phyloP scores from a whole-genome alignment of 2,888 invertebrate species.

The Drosophila kambysellisi region DNA sequence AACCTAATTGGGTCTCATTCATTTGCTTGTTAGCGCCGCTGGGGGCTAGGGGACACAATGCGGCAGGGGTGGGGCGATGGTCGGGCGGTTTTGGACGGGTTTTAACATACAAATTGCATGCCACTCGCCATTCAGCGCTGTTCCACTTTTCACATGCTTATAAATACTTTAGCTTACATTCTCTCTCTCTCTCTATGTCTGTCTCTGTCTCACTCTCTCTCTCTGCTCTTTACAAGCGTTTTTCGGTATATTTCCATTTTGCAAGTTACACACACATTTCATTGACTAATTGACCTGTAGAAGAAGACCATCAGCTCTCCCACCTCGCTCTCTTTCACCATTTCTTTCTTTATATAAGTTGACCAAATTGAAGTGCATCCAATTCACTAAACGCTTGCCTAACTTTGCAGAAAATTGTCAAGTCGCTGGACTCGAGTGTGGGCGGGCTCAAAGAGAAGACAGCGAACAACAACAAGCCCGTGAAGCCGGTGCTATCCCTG shows the following conservation, averaged over 20 bases:
- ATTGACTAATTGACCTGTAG: slow-evolving; percentile 48
- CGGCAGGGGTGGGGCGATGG: slow-evolving; percentile 2
- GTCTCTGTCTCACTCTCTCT: not conserved
- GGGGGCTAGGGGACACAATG: slow-evolving; percentile 6
- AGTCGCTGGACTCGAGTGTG: slow-evolving; percentile 83
- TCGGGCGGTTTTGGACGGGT: not conserved
- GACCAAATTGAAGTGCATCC: slow-evolving; percentile 37
- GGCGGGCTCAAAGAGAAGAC: slow-evolving; percentile 77
- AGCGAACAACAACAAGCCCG: slow-evolving; percentile 84
- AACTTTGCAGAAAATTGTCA: slow-evolving; percentile 83
- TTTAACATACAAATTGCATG: slow-evolving; percentile 67
- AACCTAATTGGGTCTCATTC: slow-evolving; percentile 78
- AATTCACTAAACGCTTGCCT: slow-evolving; percentile 43
- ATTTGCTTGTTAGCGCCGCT: slow-evolving; percentile 67
- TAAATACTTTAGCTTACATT: slow-evolving; percentile 30
- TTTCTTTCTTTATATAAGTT: slow-evolving; percentile 12
- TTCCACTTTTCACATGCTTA: slow-evolving; percentile 57
- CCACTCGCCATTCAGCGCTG: slow-evolving; percentile 59
- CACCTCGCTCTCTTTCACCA: slow-evolving; percentile 1
- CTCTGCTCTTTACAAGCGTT: slow-evolving; percentile 1
- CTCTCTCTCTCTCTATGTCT: not conserved
- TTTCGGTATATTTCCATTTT: slow-evolving; percentile 51
- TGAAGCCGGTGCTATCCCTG: slow-evolving; percentile 83
- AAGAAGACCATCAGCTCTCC: slow-evolving; percentile 2
- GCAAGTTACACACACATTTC: slow-evolving; percentile 32